Conservation (phyloP, 1,140 invertebrate genomes). For the Apis cerana region DNA sequence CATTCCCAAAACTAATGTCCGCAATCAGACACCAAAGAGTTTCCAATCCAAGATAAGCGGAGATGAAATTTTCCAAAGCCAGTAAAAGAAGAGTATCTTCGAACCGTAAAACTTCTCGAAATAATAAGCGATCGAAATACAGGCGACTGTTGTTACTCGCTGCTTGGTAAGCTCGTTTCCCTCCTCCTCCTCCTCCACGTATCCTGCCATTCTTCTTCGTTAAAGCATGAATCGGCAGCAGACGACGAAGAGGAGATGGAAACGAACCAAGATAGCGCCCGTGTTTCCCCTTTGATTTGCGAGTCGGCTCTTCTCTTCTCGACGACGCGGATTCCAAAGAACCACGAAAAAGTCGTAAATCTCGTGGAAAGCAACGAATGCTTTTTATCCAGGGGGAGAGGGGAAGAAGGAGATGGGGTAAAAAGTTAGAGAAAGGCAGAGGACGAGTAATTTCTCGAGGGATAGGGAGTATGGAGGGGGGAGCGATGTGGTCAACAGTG, state of each 20-base stretch:
- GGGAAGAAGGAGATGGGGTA: neutral
- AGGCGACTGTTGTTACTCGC: too few relatives aligned
- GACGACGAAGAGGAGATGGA: neutral
- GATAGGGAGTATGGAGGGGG: neutral
- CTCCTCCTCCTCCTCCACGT: too few relatives aligned
- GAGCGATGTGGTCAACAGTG: neutral
- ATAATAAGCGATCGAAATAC: neutral
- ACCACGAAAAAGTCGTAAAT: slow-evolving; percentile 53
- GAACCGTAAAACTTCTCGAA: neutral
- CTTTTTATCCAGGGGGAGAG: slow-evolving; percentile 6
- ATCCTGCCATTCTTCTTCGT: slow-evolving; percentile 34
- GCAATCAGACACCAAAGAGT: too few relatives aligned
- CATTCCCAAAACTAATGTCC: neutral
- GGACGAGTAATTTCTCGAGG: slow-evolving; percentile 59
- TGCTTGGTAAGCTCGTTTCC: neutral
- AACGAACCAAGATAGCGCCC: neutral
- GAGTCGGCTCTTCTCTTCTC: neutral
- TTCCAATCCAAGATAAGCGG: neutral
- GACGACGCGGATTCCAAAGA: slow-evolving; percentile 25
- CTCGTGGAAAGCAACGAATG: slow-evolving; percentile 38
- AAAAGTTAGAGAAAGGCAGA: neutral
- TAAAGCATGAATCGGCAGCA: neutral
- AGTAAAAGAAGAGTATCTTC: neutral
- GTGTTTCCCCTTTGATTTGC: neutral
- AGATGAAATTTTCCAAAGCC: neutral